phyloP scores from a whole-genome alignment of 2,888 invertebrate genomes.

The Plutella xylostella region DNA sequence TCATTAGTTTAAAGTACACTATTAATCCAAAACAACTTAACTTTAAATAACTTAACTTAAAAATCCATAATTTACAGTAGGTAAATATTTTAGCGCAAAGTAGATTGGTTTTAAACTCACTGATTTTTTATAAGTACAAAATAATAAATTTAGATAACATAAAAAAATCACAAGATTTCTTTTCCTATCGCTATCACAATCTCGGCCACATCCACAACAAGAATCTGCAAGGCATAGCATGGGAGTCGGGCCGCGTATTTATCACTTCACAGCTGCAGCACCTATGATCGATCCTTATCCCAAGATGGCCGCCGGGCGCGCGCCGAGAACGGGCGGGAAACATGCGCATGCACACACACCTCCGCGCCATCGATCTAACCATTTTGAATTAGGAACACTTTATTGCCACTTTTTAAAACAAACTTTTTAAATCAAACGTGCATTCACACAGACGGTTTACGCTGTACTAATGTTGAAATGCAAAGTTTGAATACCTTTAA shows the following conservation, averaged over 20 bases:
- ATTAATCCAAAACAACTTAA: too few relatives aligned
- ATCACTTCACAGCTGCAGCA: conserved; percentile 65
- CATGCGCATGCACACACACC: conserved; percentile 47
- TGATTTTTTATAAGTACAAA: too few relatives aligned
- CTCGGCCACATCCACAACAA: too few relatives aligned
- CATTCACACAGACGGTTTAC: conserved; percentile 43
- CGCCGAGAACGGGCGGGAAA: conserved; percentile 50
- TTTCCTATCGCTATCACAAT: too few relatives aligned
- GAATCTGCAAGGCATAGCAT: neutral
- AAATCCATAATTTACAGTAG: too few relatives aligned
- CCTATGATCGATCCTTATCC: conserved; percentile 62
- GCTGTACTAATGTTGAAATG: conserved; percentile 57
- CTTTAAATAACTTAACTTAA: too few relatives aligned
- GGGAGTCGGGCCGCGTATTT: conserved; percentile 35
- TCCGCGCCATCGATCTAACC: conserved; percentile 39
- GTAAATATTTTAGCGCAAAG: too few relatives aligned
- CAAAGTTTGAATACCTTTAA: conserved; percentile 58
- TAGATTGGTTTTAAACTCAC: too few relatives aligned
- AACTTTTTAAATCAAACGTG: conserved; percentile 36
- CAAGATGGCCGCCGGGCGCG: conserved; percentile 62
- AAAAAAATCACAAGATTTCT: too few relatives aligned
- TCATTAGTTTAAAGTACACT: too few relatives aligned
- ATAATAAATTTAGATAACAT: too few relatives aligned
- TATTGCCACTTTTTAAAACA: conserved; percentile 7
- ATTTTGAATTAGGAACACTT: conserved; percentile 37